phyloP scores from a whole-genome alignment of 2,797 vertebrate genomes.

The Neostethus bicornis region DNA sequence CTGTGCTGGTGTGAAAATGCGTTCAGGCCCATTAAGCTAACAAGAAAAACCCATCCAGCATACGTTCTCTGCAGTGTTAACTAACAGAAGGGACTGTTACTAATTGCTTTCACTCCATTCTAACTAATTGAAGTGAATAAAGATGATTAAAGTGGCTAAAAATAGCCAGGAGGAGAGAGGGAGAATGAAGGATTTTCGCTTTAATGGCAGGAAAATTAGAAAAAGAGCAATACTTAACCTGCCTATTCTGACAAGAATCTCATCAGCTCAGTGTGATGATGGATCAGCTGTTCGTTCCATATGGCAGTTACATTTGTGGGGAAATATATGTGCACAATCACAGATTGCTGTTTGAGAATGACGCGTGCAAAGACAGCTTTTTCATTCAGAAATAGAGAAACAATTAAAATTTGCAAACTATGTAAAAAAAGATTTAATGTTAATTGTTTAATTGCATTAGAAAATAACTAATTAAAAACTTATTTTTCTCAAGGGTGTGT shows the following conservation, averaged over 20 bases:
- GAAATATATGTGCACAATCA: constrained; percentile 5
- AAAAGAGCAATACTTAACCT: constrained; percentile 58
- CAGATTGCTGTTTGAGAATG: constrained; percentile 5
- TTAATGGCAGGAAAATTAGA: constrained; percentile 54
- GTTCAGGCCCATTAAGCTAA: constrained; percentile 73
- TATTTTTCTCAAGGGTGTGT: too few relatives aligned
- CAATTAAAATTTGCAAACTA: neutral
- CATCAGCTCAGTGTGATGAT: constrained; percentile 56
- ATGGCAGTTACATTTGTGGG: constrained; percentile 5
- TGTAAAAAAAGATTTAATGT: too few relatives aligned
- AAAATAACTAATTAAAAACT: too few relatives aligned
- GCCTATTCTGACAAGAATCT: constrained; percentile 59
- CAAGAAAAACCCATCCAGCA: constrained; percentile 69
- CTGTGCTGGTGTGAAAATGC: constrained; percentile 59
- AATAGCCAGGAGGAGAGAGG: constrained; percentile 64
- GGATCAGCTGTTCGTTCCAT: constrained; percentile 42
- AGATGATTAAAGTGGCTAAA: constrained; percentile 83
- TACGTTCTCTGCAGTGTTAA: constrained; percentile 67
- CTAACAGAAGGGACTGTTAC: constrained; percentile 68
- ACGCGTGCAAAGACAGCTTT: too few relatives aligned
- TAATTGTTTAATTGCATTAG: too few relatives aligned
- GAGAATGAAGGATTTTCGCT: constrained; percentile 55
- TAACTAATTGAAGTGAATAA: constrained; percentile 83
- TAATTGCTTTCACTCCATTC: constrained; percentile 81
- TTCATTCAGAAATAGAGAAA: too few relatives aligned